These are phyloP conservation scores for Pammene fasciana DNA, from an alignment of 2,888 invertebrate genomes.

Conservation along the genomic window DNA sequence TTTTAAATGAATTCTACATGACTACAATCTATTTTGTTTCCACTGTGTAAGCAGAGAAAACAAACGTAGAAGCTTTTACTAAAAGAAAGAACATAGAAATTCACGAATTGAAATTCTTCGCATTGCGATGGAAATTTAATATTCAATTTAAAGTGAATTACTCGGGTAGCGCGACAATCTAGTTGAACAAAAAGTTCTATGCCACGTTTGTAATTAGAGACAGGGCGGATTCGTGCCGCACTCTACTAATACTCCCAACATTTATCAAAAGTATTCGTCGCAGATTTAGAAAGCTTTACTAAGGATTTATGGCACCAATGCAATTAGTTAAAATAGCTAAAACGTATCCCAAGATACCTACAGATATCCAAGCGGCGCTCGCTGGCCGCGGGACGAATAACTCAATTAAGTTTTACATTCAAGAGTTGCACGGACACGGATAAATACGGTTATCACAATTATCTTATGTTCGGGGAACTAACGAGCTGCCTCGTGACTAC, in stretches of 20 bases:
- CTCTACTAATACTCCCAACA: conserved; percentile 24
- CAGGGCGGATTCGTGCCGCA: conserved; percentile 50
- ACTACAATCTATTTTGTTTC: conserved; percentile 33
- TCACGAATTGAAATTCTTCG: conserved; percentile 56
- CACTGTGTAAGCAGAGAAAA: conserved; percentile 34
- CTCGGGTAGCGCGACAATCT: conserved; percentile 70
- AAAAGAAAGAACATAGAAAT: conserved; percentile 37
- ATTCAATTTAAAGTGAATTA: conserved; percentile 73
- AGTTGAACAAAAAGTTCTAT: conserved; percentile 70
- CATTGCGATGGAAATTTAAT: conserved; percentile 57
- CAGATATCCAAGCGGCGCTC: conserved; percentile 28
- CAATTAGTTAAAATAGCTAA: conserved; percentile 42
- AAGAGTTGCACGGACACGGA: conserved; percentile 64
- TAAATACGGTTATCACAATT: conserved; percentile 78
- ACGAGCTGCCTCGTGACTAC: conserved; percentile 50
- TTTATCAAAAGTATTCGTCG: conserved; percentile 39
- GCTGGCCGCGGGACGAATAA: conserved; percentile 62
- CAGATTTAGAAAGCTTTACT: conserved; percentile 31
- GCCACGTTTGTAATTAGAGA: conserved; percentile 76
- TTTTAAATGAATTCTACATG: conserved; percentile 33
- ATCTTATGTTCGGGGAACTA: conserved; percentile 66
- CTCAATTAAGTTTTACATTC: conserved; percentile 75
- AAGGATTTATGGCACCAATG: conserved; percentile 37
- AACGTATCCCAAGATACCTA: conserved; percentile 41
- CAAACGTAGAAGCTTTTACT: conserved; percentile 36